These are phyloP conservation scores for Oncorhynchus nerka DNA, from an alignment of 2,113 vertebrate species.

Conservation along the genomic window DNA sequence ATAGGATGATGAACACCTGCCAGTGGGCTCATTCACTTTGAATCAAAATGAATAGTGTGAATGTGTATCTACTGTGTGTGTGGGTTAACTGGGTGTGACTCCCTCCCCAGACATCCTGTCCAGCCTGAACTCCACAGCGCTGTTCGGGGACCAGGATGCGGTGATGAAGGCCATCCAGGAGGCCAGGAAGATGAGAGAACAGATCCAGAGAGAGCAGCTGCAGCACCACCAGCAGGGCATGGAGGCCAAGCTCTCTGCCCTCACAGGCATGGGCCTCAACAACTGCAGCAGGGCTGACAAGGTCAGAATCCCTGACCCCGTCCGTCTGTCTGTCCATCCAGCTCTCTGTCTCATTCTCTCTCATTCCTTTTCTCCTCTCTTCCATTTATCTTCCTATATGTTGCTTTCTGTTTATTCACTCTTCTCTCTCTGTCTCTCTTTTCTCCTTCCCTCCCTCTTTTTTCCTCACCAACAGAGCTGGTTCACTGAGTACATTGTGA, in stretches of 20 bases:
- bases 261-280: conserved; percentile 81
- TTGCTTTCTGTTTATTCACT: not conserved
- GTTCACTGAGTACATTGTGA: not conserved
- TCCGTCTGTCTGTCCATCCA: conserved; percentile 7
- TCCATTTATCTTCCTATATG: not conserved
- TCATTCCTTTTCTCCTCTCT: not conserved
- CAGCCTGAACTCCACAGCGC: conserved; percentile 95
- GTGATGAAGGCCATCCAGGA: conserved; percentile 99
- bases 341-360: not conserved
- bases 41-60: not conserved
- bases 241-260: conserved; percentile 89
- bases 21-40: not conserved
- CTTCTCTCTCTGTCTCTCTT: not conserved
- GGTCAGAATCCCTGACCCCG: conserved; percentile 69
- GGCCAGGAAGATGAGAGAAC: conserved; percentile 98
- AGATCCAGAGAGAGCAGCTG: conserved; percentile 91
- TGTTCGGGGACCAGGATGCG: conserved; percentile 98
- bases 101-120: conserved; percentile 89
- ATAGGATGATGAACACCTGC: not conserved
- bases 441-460: not conserved
- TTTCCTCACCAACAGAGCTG: not conserved
- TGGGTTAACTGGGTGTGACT: not conserved
- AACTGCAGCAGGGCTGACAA: conserved; percentile 97
- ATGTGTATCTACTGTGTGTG: conserved; percentile 1
- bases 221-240: conserved; percentile 89